These are phyloP conservation scores for Momotus momota DNA, from an alignment of 2,797 vertebrate genomes.

Conservation along the genomic window DNA sequence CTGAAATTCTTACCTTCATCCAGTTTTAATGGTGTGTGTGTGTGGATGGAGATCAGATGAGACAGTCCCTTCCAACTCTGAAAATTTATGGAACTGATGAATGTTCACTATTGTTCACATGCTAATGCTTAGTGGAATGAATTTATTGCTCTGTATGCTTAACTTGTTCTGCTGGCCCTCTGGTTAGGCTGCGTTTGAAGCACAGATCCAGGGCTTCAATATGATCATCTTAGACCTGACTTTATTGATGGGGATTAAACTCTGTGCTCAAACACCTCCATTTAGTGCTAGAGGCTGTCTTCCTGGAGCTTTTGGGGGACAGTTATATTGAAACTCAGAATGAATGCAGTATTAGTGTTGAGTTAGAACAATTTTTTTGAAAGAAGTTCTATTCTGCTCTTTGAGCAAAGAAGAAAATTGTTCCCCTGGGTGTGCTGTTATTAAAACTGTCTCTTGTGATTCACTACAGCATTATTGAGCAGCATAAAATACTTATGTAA, in stretches of 20 bases:
- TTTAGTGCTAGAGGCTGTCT: neutral
- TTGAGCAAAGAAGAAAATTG: constrained; percentile 50
- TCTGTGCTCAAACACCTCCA: neutral
- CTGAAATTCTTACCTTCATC: neutral
- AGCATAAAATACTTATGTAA: constrained; percentile 58
- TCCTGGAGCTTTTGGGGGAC: neutral
- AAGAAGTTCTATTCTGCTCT: constrained; percentile 31
- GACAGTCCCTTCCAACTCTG: neutral
- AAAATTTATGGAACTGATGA: neutral
- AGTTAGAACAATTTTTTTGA: neutral
- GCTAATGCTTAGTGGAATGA: neutral
- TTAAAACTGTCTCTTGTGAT: constrained; percentile 67
- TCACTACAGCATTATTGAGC: constrained; percentile 60
- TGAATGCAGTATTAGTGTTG: neutral
- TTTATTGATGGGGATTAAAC: neutral
- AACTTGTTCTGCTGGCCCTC: neutral
- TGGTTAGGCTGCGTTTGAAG: neutral
- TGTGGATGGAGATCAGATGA: neutral
- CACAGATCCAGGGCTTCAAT: neutral
- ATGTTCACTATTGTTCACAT: neutral
- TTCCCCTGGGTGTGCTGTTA: constrained; percentile 36
- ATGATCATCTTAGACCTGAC: neutral
- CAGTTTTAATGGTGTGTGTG: neutral
- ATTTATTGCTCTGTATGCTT: neutral
- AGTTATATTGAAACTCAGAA: neutral